phyloP scores from a whole-genome alignment of 2,113 vertebrate genomes.

The Dicentrarchus labrax region DNA sequence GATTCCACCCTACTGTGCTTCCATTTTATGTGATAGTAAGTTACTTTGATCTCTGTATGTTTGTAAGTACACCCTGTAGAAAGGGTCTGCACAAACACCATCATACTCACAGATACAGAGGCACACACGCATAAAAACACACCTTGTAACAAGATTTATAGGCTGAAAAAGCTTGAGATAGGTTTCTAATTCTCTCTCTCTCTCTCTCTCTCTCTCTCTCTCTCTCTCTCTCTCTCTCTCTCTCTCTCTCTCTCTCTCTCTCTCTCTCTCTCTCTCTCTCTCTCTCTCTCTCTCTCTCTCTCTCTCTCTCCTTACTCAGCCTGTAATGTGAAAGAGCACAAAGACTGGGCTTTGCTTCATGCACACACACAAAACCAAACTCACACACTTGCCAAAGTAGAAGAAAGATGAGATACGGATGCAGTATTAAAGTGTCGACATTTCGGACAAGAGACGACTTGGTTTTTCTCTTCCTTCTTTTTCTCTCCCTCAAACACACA shows the following conservation, averaged over 20 bases:
- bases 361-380: not conserved
- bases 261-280: not conserved
- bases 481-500: not conserved
- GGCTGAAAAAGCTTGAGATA: conserved; percentile 42
- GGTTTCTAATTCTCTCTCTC: conserved; percentile 7
- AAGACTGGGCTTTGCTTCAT: conserved; percentile 7
- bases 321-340: conserved; percentile 39
- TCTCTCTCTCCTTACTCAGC: conserved; percentile 5
- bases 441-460: conserved; percentile 33
- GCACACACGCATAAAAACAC: conserved; percentile 10
- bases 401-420: conserved; percentile 41
- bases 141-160: conserved; percentile 45
- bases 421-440: conserved; percentile 35
- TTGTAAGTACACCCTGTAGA: conserved; percentile 53
- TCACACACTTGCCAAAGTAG: conserved; percentile 11
- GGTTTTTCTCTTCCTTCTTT: not conserved
- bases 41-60: conserved; percentile 61
- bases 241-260: not conserved
- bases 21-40: conserved; percentile 50
- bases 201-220: not conserved
- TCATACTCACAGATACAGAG: conserved; percentile 2
- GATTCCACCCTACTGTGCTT: conserved; percentile 40
- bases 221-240: not conserved
- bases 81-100: conserved; percentile 25
- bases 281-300: not conserved